phyloP scores from a whole-genome alignment of 2,888 invertebrate species.

The Holacanthella duospinosa region DNA sequence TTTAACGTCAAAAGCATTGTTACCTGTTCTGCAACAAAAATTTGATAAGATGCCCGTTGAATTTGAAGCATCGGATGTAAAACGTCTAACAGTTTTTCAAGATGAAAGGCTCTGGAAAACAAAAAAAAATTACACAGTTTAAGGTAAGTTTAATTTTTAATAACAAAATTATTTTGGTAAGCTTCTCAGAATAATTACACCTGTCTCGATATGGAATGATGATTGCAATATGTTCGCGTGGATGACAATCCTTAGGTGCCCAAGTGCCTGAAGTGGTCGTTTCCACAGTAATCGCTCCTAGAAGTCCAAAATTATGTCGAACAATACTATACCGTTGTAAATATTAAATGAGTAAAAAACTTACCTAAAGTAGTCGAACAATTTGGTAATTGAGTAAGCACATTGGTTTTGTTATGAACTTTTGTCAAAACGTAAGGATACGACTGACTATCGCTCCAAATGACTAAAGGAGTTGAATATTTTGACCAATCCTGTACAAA shows the following conservation, averaged over 20 bases:
- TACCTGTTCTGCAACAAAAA: slow-evolving; percentile 48
- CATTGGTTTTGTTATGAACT: too few relatives aligned
- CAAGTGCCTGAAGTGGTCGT: slow-evolving; percentile 52
- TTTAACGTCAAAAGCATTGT: not conserved
- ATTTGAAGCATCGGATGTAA: slow-evolving; percentile 46
- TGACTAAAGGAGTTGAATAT: slow-evolving; percentile 38
- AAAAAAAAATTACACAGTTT: not conserved
- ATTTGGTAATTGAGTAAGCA: not conserved
- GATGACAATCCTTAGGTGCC: slow-evolving; percentile 59
- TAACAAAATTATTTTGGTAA: too few relatives aligned
- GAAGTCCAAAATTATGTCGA: too few relatives aligned
- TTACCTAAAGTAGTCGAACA: too few relatives aligned
- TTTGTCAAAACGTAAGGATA: not conserved
- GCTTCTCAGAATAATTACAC: too few relatives aligned
- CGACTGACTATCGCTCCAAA: slow-evolving; percentile 45
- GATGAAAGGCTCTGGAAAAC: slow-evolving; percentile 42
- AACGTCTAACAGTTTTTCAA: slow-evolving; percentile 43
- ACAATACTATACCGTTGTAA: too few relatives aligned
- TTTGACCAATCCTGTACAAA: slow-evolving; percentile 24
- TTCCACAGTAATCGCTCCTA: not conserved
- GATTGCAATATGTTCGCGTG: slow-evolving; percentile 58
- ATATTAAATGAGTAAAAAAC: too few relatives aligned
- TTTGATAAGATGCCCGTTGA: slow-evolving; percentile 46
- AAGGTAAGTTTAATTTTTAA: too few relatives aligned
- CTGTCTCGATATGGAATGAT: slow-evolving; percentile 33